phyloP scores from a whole-genome alignment of 2,888 invertebrate species.

The Andrena marginata region DNA sequence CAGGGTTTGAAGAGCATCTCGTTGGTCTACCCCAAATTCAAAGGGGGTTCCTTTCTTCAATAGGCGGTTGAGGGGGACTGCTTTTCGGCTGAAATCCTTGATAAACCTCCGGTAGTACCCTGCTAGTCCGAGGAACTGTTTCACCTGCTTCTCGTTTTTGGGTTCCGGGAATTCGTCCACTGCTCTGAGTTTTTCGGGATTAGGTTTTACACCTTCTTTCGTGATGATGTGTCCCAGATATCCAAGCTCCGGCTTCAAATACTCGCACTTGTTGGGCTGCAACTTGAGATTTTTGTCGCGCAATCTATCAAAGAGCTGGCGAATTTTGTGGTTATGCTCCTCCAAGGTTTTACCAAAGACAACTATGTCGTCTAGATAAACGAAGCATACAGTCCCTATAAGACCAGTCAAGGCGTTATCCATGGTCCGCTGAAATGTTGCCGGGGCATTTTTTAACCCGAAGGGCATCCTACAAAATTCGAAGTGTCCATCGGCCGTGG shows the following conservation, averaged over 20 bases:
- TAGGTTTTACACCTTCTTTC: background rate
- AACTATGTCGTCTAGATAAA: too few species aligned
- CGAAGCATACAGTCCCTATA: too few species aligned
- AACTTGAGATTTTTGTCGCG: background rate
- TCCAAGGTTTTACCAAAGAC: background rate
- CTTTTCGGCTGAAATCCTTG: slow-evolving; percentile 66
- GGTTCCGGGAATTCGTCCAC: slow-evolving; percentile 61
- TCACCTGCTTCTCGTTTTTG: slow-evolving; percentile 57
- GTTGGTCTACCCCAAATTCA: background rate
- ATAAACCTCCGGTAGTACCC: slow-evolving; percentile 68
- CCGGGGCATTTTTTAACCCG: too few species aligned
- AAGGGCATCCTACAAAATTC: too few species aligned
- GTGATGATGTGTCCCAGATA: slow-evolving; percentile 2
- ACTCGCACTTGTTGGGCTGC: background rate
- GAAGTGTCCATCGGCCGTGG: too few species aligned
- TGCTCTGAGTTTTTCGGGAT: background rate
- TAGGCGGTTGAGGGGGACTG: slow-evolving; percentile 72
- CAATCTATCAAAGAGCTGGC: background rate
- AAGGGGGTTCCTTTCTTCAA: slow-evolving; percentile 13
- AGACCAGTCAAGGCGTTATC: too few species aligned
- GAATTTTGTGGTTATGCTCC: background rate
- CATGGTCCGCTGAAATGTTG: too few species aligned
- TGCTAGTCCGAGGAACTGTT: slow-evolving; percentile 74
- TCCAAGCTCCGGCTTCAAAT: background rate
- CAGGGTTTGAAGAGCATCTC: background rate